These are phyloP conservation scores for Cotesia chilonis DNA, from an alignment of 1,140 invertebrate genomes.

Conservation along the genomic window DNA sequence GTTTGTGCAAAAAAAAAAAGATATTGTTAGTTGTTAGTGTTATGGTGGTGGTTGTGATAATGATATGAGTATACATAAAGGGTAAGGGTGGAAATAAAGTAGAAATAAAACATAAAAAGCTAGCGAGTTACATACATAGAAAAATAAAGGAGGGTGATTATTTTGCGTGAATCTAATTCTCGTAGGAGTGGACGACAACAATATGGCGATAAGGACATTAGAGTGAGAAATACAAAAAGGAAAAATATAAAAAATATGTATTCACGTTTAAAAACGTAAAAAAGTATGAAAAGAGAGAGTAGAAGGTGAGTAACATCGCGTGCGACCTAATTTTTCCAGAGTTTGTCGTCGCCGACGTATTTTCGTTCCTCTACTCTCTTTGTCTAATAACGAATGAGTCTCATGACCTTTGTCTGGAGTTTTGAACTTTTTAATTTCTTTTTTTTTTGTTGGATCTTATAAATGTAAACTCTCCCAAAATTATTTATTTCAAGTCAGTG, in stretches of 20 bases:
- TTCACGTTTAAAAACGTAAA: not conserved
- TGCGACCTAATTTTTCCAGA: conserved; percentile 34
- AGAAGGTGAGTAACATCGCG: conserved; percentile 24
- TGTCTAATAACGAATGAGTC: not conserved
- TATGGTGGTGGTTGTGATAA: no score
- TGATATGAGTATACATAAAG: no score
- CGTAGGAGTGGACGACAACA: conserved; percentile 23
- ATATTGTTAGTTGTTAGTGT: no score
- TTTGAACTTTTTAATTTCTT: not conserved
- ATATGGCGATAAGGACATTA: conserved; percentile 27
- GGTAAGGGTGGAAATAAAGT: no score
- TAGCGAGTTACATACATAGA: no score
- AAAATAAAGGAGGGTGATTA: conserved; percentile 23
- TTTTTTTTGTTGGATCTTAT: not conserved
- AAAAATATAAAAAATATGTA: not conserved
- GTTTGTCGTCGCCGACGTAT: conserved; percentile 14
- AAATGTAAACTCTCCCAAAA: no score
- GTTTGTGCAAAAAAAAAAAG: no score
- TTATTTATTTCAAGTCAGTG: no score
- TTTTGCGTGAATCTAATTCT: conserved; percentile 34
- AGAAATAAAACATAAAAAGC: no score
- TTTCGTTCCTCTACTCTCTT: not conserved
- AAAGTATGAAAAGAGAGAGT: conserved; percentile 1
- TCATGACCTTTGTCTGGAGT: not conserved
- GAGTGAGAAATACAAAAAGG: not conserved